phyloP scores from a whole-genome alignment of 2,113 vertebrate genomes.

The Rhinopomastus cyanomelas region DNA sequence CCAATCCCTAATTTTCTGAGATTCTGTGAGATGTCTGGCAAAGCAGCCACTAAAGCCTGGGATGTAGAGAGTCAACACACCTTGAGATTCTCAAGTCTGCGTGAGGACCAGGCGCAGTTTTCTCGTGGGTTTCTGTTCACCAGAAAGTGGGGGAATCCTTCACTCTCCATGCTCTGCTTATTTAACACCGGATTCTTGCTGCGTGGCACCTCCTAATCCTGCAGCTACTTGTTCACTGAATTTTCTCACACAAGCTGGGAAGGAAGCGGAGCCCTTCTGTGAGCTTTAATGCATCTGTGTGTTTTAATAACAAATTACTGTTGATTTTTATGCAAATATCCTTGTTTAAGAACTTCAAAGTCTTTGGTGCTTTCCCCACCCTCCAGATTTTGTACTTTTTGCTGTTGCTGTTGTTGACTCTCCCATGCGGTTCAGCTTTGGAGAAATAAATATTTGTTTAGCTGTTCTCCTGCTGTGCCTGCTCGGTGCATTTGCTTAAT shows the following conservation, averaged over 20 bases:
- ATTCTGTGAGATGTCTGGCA: background rate
- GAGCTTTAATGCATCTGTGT: constrained; percentile 3
- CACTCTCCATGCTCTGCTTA: background rate
- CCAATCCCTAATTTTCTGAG: too few relatives aligned
- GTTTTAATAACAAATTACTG: constrained; percentile 38
- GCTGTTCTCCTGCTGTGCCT: constrained; percentile 55
- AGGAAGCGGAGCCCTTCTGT: constrained; percentile 10
- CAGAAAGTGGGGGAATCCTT: background rate
- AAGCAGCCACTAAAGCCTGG: background rate
- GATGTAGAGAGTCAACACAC: background rate
- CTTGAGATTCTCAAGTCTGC: background rate
- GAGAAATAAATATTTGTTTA: constrained; percentile 69
- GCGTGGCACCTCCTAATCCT: background rate
- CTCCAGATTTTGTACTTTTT: background rate
- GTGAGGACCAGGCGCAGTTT: background rate
- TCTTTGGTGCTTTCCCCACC: background rate
- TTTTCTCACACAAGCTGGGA: background rate
- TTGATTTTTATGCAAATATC: constrained; percentile 42
- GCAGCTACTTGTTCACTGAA: background rate
- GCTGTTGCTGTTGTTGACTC: constrained; percentile 20
- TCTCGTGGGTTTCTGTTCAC: background rate
- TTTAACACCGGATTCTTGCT: background rate
- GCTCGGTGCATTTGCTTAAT: constrained; percentile 54
- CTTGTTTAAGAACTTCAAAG: constrained; percentile 24
- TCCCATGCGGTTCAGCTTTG: constrained; percentile 20